A percentile compares a stretch with the other conserved stretches of the same genome.
phyloP scores from a whole-genome alignment of 2,113 vertebrate genomes.

The Irena cyanogastra region DNA sequence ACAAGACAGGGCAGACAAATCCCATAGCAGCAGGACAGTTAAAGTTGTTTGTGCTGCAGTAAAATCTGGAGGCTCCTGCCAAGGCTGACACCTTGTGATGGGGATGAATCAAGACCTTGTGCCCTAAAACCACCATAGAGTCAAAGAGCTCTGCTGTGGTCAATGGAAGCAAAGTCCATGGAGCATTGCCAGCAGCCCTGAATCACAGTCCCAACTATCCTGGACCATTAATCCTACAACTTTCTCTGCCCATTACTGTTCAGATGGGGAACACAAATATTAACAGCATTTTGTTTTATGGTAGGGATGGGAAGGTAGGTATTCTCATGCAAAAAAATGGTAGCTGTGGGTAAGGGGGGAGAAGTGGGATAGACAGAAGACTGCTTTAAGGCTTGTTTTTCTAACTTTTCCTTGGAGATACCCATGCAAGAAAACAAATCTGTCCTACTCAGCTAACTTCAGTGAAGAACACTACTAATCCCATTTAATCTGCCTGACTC shows the following conservation, averaged over 20 bases:
- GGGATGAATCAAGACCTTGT: neutral
- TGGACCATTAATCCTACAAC: neutral
- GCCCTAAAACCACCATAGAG: neutral
- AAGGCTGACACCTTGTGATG: neutral
- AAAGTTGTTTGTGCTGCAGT: neutral
- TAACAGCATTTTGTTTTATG: neutral
- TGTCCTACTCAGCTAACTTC: neutral
- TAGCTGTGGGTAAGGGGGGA: neutral
- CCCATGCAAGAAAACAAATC: neutral
- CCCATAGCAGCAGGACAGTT: neutral
- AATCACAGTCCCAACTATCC: neutral
- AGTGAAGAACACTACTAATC: neutral
- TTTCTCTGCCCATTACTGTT: neutral
- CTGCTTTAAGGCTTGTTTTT: neutral
- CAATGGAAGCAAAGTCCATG: neutral
- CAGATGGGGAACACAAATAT: neutral
- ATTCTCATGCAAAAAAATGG: neutral
- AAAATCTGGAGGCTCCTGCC: neutral
- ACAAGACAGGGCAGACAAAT: neutral
- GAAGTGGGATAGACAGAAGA: neutral
- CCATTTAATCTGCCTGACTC: neutral
- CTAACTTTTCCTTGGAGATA: neutral
- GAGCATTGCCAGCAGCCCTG: neutral
- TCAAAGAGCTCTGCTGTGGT: neutral
- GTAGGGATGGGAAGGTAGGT: neutral